Evolutionary conservation across 2,888 invertebrate genomes (phyloP).

Genomic region (Drosophila phalerata): DNA sequence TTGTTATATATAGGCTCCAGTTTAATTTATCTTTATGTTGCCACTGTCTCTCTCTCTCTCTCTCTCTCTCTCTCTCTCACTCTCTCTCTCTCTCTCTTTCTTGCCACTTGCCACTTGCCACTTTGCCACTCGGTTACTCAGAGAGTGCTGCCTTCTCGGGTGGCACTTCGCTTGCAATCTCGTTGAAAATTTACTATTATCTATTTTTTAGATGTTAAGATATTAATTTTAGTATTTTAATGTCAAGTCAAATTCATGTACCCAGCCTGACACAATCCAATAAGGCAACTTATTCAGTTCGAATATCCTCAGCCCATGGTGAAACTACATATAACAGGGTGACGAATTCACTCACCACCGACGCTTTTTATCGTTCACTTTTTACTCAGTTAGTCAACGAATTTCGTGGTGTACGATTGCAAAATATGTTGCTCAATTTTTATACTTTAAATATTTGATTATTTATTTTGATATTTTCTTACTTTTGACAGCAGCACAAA

Average conservation of each 20-base stretch:
- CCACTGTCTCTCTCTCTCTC: neutral
- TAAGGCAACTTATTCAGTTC: conserved; percentile 17
- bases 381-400: too few species aligned
- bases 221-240: conserved; percentile 20
- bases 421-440: too few species aligned
- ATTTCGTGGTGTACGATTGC: too few species aligned
- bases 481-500: neutral
- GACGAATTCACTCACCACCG: neutral
- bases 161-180: conserved; percentile 25
- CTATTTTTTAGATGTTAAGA: conserved; percentile 19
- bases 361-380: too few species aligned
- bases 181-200: conserved; percentile 28
- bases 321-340: neutral
- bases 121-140: neutral
- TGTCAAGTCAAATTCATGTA: conserved; percentile 9
- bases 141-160: conserved; percentile 9
- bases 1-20: neutral
- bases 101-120: conserved; percentile 8
- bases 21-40: neutral
- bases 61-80: neutral
- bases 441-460: too few species aligned
- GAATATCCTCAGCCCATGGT: neutral
- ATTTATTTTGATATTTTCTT: too few species aligned
- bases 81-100: neutral
- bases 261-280: conserved; percentile 16